These are phyloP conservation scores for Sphenodon punctatus DNA, from an alignment of 2,797 vertebrate species.

Conservation along the genomic window DNA sequence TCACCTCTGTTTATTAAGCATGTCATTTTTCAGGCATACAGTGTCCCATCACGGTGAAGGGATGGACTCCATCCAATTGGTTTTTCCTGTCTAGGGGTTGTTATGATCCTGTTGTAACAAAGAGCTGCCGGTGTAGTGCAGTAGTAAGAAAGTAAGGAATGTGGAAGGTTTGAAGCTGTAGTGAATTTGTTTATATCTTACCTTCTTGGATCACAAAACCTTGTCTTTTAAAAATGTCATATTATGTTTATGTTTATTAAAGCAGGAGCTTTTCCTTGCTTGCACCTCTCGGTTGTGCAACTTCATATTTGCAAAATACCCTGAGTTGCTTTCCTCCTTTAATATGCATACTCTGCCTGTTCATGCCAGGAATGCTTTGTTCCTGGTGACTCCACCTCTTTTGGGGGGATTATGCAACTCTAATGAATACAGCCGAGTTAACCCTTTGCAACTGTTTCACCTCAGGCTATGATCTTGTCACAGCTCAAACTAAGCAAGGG, in stretches of 20 bases:
- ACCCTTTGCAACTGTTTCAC: conserved; percentile 17
- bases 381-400: conserved; percentile 1
- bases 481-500: conserved; percentile 24
- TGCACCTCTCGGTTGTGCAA: background rate
- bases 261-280: background rate
- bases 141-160: too few relatives aligned
- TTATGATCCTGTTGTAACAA: background rate
- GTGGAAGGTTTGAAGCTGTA: background rate
- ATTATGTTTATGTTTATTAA: too few relatives aligned
- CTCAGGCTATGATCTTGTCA: background rate
- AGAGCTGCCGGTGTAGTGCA: too few relatives aligned
- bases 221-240: background rate
- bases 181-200: background rate
- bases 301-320: background rate
- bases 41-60: too few relatives aligned
- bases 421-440: background rate
- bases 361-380: conserved; percentile 6
- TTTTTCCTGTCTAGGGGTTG: too few relatives aligned
- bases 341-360: background rate
- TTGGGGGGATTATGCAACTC: background rate
- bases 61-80: too few relatives aligned
- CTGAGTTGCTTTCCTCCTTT: background rate
- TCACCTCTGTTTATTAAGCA: too few relatives aligned
- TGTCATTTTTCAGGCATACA: too few relatives aligned
- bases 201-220: background rate